phyloP scores from a whole-genome alignment of 2,888 invertebrate species.

The Aphrophora alni region DNA sequence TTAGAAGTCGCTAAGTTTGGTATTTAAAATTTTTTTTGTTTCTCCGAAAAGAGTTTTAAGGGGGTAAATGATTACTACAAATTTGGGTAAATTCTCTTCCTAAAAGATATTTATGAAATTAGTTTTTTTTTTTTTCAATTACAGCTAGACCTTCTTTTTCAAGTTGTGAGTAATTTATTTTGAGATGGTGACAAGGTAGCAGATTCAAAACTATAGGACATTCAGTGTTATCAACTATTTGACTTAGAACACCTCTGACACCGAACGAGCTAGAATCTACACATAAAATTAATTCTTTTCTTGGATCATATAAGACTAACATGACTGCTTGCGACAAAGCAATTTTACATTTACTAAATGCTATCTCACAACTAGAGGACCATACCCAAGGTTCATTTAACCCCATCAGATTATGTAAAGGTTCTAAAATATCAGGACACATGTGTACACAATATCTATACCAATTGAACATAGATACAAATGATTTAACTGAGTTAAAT shows the following conservation, averaged over 20 bases:
- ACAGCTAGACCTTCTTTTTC: no score
- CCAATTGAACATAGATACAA: not conserved
- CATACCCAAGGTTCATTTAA: constrained; percentile 20
- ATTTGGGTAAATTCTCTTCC: no score
- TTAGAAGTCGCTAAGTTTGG: no score
- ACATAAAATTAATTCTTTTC: constrained; percentile 16
- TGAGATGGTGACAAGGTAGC: no score
- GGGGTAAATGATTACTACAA: no score
- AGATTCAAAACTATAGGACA: no score
- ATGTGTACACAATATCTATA: constrained; percentile 24
- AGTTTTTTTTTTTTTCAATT: no score
- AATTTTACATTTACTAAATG: constrained; percentile 22
- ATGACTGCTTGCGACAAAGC: constrained; percentile 17
- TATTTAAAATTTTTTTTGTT: no score
- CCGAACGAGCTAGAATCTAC: constrained; percentile 25
- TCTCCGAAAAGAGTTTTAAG: no score
- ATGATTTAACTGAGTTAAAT: constrained; percentile 6
- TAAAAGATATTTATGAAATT: no score
- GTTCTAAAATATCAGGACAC: constrained; percentile 9
- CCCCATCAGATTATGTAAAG: constrained; percentile 12
- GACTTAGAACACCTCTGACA: not conserved
- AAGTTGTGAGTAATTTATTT: no score
- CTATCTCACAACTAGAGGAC: constrained; percentile 14
- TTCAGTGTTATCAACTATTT: no score
- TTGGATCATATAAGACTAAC: constrained; percentile 11